Conservation (phyloP, 2,888 invertebrate genomes). For the Drosophila robusta region DNA sequence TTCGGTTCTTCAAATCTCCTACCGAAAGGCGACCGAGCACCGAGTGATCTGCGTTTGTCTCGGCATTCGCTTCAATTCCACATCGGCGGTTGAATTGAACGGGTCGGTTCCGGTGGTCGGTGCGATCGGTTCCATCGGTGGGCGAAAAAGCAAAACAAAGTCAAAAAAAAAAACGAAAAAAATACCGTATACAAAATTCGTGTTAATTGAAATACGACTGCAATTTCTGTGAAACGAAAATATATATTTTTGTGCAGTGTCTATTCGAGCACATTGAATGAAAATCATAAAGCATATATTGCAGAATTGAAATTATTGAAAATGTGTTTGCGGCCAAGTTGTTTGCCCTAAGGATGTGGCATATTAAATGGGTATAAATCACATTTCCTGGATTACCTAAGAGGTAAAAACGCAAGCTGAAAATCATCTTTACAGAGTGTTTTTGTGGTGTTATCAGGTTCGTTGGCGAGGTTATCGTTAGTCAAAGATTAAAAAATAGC, state of each 20-base stretch:
- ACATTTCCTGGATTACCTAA: constrained; percentile 48
- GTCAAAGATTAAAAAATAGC: not conserved
- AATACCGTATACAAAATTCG: constrained; percentile 13
- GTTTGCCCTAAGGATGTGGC: constrained; percentile 22
- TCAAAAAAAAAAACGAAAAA: constrained; percentile 14
- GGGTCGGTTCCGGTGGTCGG: constrained; percentile 59
- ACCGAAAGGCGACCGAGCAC: constrained; percentile 44
- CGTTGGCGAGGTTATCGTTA: constrained; percentile 22
- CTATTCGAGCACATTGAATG: constrained; percentile 9
- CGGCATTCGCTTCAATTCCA: constrained; percentile 60
- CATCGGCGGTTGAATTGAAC: constrained; percentile 71
- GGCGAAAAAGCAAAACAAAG: constrained; percentile 14
- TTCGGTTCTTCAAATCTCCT: not conserved
- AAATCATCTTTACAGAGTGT: not conserved
- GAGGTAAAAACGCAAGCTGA: constrained; percentile 40
- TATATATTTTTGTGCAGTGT: constrained; percentile 18
- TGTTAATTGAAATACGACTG: constrained; percentile 55
- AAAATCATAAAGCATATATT: constrained; percentile 8
- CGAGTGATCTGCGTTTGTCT: constrained; percentile 33
- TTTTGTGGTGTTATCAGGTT: constrained; percentile 14
- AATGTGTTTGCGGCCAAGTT: constrained; percentile 20
- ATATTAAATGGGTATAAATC: constrained; percentile 59
- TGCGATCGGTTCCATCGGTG: constrained; percentile 20
- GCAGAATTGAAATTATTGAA: not conserved
- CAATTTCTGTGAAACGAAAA: constrained; percentile 40